Conservation (phyloP, 2,888 invertebrate species). For the Andrena camellia region DNA sequence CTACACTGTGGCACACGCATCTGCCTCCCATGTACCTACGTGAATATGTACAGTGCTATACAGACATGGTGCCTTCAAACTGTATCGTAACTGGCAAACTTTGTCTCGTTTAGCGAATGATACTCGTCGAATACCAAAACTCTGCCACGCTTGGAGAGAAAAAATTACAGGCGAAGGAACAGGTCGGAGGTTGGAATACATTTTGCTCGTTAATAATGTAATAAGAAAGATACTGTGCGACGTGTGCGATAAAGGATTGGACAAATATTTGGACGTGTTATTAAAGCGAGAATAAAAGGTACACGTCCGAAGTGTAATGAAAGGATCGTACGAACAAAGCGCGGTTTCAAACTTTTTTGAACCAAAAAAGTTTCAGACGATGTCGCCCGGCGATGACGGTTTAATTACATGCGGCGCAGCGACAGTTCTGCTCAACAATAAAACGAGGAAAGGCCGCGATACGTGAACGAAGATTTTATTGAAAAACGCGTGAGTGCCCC, state of each 20-base stretch:
- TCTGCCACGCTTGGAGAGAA: no score
- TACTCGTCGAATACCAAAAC: background rate
- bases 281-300: constrained; percentile 6
- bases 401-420: constrained; percentile 33
- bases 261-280: constrained; percentile 28
- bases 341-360: constrained; percentile 26
- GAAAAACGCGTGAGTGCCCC: constrained; percentile 15
- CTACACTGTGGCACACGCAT: constrained; percentile 3
- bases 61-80: constrained; percentile 7
- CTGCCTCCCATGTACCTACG: background rate
- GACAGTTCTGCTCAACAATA: constrained; percentile 17
- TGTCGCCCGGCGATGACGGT: constrained; percentile 22
- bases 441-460: constrained; percentile 22
- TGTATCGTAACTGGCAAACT: background rate
- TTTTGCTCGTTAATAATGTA: no score
- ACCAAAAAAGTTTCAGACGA: constrained; percentile 40
- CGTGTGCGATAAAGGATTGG: background rate
- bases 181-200: no score
- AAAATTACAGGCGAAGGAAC: no score
- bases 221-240: background rate
- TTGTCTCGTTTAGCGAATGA: background rate
- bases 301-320: background rate
- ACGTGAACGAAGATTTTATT: constrained; percentile 45
- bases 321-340: constrained; percentile 19
- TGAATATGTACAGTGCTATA: background rate